Base-by-base conservation (phyloP, 1,140 invertebrate genomes). In the Rhagoletis zephyria region DNA sequence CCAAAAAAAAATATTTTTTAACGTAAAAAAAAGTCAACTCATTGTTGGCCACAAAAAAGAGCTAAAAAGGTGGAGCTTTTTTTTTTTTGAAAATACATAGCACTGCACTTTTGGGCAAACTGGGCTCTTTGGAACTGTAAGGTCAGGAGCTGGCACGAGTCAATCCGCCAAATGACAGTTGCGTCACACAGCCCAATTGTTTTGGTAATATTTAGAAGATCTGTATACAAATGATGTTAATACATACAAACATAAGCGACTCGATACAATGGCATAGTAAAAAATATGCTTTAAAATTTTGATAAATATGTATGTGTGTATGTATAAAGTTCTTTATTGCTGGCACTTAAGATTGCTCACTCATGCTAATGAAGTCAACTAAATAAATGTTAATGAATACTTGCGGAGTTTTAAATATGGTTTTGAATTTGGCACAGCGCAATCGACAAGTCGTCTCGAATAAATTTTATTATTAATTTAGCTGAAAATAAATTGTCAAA, bases 131-230 rank as follows among this genome's bases (percentile, higher is more conserved):
- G 67, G 7, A 81, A 48, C 56, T 81, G 48, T 42, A 59, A 81
- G 74, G 74, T 81, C 74, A 56, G 48, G 9, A 16, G n/a, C 48
- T 81, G 16, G 74, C 74, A 81, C 74, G 74, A 81, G 74, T 81
- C 74, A 81, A 59, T 81, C 74, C 30, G 51, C 5, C 74, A 56
- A 81, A 59, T 56, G 74, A 81, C 74, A 81, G 48, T 81, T 81
- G 74, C 48, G 48, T 81, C 45, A 81, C 45, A 81, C 45, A 42
- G 67, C 42, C 42, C 45, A 81, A 56, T 81, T 81, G 70, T 6
- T 30, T 30, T 9, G 59, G 12, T 3, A 30, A 40, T 77, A 48
- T 45, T 16, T 42, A 77, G 48, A 77, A n/a, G n/a, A n/a, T n/a
- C n/a, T 77, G 70, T 42, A 74, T 16, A 42, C 40, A 56, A 59